Conservation (phyloP, 2,113 vertebrate species). For the Willisornis vidua region DNA sequence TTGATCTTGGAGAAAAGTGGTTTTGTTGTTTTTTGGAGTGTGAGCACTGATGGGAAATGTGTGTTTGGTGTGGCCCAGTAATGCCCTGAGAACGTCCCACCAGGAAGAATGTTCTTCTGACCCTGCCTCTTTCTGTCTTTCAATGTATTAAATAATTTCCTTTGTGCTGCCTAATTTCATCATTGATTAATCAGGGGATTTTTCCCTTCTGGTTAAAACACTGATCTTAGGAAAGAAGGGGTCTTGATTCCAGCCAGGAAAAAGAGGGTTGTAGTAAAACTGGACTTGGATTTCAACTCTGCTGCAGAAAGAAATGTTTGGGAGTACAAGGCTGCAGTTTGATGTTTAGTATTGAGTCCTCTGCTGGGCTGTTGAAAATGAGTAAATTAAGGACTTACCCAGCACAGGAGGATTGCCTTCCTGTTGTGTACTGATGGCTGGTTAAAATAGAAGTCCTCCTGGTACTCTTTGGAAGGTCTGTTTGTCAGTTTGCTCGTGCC, state of each 20-base stretch:
- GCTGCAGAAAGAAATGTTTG: not conserved
- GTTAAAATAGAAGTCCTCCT: not conserved
- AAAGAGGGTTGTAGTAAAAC: not conserved
- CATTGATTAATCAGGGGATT: not conserved
- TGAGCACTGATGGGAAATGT: not conserved
- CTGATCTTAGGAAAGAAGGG: not conserved
- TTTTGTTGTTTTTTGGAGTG: not conserved
- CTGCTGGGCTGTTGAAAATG: not conserved
- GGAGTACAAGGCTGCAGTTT: not conserved
- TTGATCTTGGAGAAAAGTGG: not conserved
- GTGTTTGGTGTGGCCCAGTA: not conserved
- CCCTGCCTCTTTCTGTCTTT: not conserved
- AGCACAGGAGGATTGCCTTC: not conserved
- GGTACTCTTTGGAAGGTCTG: not conserved
- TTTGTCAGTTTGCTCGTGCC: not conserved
- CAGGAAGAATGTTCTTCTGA: not conserved
- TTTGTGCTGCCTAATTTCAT: not conserved
- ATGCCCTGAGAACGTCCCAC: not conserved
- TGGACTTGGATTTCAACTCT: not conserved
- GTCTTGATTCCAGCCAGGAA: not conserved
- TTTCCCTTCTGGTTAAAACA: not conserved
- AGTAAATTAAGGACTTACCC: not conserved
- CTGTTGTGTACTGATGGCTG: not conserved
- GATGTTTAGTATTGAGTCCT: not conserved
- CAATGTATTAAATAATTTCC: not conserved